Evolutionary conservation across 1,140 invertebrate genomes (phyloP).

Genomic region (Drosophila varians): DNA sequence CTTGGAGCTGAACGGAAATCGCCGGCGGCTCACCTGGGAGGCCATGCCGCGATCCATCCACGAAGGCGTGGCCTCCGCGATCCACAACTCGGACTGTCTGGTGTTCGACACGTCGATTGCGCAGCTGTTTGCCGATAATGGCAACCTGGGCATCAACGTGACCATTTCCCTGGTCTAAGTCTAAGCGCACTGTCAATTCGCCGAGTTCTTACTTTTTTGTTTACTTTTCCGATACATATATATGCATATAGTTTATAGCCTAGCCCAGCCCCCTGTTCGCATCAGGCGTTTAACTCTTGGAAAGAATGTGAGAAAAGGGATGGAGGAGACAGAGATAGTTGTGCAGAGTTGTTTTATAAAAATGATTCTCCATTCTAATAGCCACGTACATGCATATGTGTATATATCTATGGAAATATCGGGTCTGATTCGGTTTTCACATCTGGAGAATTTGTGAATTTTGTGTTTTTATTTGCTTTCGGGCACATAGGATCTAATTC

Average conservation of each 20-base stretch:
- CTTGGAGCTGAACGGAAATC: conserved; percentile 97
- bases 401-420: conserved; percentile 38
- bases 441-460: neutral
- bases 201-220: conserved; percentile 23
- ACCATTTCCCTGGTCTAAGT: conserved; percentile 95
- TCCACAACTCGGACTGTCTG: conserved; percentile 98
- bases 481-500: neutral
- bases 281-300: conserved; percentile 13
- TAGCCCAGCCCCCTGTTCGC: conserved; percentile 12
- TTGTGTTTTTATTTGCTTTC: neutral
- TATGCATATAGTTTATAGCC: conserved; percentile 30
- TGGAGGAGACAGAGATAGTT: conserved; percentile 6
- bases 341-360: conserved; percentile 56
- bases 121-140: conserved; percentile 99
- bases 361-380: conserved; percentile 58
- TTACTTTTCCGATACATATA: conserved; percentile 30
- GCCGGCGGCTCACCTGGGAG: conserved; percentile 98
- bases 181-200: conserved; percentile 46
- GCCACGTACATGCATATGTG: conserved; percentile 44
- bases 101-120: conserved; percentile 99
- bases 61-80: conserved; percentile 99
- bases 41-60: conserved; percentile 99
- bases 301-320: conserved; percentile 2
- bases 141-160: conserved; percentile 99
- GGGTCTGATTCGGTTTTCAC: conserved; percentile 3